A percentile compares a stretch with the other conserved stretches of the same genome.
These are phyloP conservation scores for Miltochrista miniata DNA, from an alignment of 2,888 invertebrate genomes.

Conservation along the genomic window DNA sequence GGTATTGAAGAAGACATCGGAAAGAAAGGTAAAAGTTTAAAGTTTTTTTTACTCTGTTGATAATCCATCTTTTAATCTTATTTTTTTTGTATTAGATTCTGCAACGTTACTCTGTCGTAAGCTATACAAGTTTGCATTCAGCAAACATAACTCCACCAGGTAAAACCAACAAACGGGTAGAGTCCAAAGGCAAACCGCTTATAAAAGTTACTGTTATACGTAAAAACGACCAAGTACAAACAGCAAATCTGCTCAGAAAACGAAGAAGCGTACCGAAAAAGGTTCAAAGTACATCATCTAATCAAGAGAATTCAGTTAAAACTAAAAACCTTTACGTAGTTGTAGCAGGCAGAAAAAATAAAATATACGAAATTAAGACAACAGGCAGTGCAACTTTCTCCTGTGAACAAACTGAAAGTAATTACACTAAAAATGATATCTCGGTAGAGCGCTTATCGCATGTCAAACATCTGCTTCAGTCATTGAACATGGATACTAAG, in stretches of 20 bases:
- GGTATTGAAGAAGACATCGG: constrained; percentile 47
- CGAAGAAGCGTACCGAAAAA: constrained; percentile 35
- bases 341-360: constrained; percentile 50
- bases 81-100: constrained; percentile 37
- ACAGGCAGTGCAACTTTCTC: constrained; percentile 54
- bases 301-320: constrained; percentile 51
- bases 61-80: no score
- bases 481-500: constrained; percentile 57
- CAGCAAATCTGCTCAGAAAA: constrained; percentile 41
- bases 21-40: constrained; percentile 38
- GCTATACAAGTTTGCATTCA: constrained; percentile 32
- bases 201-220: constrained; percentile 64
- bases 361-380: constrained; percentile 58
- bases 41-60: no score
- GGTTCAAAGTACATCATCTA: constrained; percentile 48
- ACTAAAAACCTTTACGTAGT: constrained; percentile 52
- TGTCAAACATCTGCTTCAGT: constrained; percentile 47
- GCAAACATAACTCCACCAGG: constrained; percentile 8
- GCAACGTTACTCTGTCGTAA: constrained; percentile 40
- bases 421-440: constrained; percentile 44
- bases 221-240: constrained; percentile 40
- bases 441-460: constrained; percentile 37
- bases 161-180: constrained; percentile 1
- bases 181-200: constrained; percentile 41
- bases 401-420: constrained; percentile 23